Evolutionary conservation across 2,113 vertebrate genomes (phyloP).

Genomic region (crab-eating macaque (Macaca fascicularis)): T2T-MFA8v1.1 NC_088385.1:76656001-76656500

Average conservation of each 20-base stretch:
- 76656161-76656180: constrained; percentile 1
- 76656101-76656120: not conserved
- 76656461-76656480: not conserved
- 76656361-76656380: not conserved
- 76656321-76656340: not conserved
- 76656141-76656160: not conserved
- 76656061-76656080: not conserved
- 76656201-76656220: not conserved
- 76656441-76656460: not conserved
- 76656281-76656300: not conserved
- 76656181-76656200: not conserved
- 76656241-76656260: not conserved
- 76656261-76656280: not conserved
- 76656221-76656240: constrained; percentile 32
- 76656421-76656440: not conserved
- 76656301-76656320: not conserved
- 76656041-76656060: not conserved
- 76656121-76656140: not conserved
- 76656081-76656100: not conserved
- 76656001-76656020: not conserved
- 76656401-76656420: not conserved
- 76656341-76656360: not conserved
- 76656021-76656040: not conserved
- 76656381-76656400: not conserved
- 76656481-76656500: not conserved